These are phyloP conservation scores for Monochamus alternatus DNA, from an alignment of 2,888 invertebrate species.

Conservation along the genomic window DNA sequence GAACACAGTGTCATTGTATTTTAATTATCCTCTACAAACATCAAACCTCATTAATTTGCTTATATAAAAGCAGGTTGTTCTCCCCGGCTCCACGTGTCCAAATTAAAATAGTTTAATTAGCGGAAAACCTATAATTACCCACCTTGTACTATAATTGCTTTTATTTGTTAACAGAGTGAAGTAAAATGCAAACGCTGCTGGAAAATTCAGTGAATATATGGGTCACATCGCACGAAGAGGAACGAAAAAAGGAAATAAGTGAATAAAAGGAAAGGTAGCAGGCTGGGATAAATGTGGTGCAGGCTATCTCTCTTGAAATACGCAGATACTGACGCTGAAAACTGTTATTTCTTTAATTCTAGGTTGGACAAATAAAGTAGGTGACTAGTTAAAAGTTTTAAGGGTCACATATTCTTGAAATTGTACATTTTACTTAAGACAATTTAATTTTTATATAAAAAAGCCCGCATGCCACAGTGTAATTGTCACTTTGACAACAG, in stretches of 20 bases:
- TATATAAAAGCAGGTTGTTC: conserved; percentile 3
- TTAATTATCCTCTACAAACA: not conserved
- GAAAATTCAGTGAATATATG: not conserved
- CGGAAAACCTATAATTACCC: conserved; percentile 10
- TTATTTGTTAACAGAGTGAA: not conserved
- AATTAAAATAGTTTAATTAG: conserved; percentile 23
- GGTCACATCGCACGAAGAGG: not conserved
- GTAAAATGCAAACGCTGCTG: not conserved
- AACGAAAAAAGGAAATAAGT: not conserved
- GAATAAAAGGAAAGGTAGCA: not conserved
- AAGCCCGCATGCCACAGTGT: no score
- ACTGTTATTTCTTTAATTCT: no score
- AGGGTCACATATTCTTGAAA: no score
- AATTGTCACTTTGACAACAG: no score
- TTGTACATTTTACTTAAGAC: no score
- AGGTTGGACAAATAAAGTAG: no score
- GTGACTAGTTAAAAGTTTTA: no score
- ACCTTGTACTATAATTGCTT: not conserved
- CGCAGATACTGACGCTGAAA: no score
- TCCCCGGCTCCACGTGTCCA: not conserved
- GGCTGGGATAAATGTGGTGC: no score
- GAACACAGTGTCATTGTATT: not conserved
- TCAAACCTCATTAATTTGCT: not conserved
- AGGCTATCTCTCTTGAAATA: no score
- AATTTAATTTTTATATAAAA: no score